Percentiles rank a stretch among this genome's conserved stretches.
phyloP scores from a whole-genome alignment of 2,888 invertebrate genomes.

The Troides aeacus region DNA sequence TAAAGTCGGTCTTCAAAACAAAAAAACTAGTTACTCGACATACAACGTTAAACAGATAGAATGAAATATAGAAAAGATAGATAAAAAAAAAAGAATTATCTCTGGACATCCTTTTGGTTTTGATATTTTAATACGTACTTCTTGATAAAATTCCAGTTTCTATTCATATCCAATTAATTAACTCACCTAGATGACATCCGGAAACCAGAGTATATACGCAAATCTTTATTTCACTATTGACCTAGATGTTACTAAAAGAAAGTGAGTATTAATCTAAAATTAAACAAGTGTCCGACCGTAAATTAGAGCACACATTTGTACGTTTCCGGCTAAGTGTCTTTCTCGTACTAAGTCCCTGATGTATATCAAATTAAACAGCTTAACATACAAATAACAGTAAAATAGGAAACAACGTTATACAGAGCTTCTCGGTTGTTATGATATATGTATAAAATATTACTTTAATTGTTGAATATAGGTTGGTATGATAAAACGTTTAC shows the following conservation, averaged over 20 bases:
- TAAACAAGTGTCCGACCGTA: slow-evolving; percentile 18
- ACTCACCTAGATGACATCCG: not conserved
- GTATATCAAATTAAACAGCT: not conserved
- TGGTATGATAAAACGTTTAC: not conserved
- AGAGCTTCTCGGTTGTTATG: too few species aligned
- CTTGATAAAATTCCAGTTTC: not conserved
- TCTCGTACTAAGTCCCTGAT: slow-evolving; percentile 13
- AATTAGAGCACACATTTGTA: slow-evolving; percentile 12
- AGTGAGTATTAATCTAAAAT: slow-evolving; percentile 23
- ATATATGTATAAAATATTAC: not conserved
- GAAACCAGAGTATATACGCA: not conserved
- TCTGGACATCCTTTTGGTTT: too few species aligned
- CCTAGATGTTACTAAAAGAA: slow-evolving; percentile 22
- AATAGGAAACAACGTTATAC: too few species aligned
- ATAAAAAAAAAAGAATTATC: too few species aligned
- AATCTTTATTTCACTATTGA: slow-evolving; percentile 16
- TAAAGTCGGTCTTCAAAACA: too few species aligned
- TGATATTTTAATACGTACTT: too few species aligned
- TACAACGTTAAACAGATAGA: too few species aligned
- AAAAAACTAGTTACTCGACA: too few species aligned
- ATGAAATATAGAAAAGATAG: too few species aligned
- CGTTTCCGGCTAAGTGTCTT: slow-evolving; percentile 21
- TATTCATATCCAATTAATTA: not conserved
- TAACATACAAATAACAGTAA: not conserved
- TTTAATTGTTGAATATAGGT: not conserved